Evolutionary conservation across 2,888 invertebrate genomes (phyloP).

Genomic region (Agrotis clavis): DNA sequence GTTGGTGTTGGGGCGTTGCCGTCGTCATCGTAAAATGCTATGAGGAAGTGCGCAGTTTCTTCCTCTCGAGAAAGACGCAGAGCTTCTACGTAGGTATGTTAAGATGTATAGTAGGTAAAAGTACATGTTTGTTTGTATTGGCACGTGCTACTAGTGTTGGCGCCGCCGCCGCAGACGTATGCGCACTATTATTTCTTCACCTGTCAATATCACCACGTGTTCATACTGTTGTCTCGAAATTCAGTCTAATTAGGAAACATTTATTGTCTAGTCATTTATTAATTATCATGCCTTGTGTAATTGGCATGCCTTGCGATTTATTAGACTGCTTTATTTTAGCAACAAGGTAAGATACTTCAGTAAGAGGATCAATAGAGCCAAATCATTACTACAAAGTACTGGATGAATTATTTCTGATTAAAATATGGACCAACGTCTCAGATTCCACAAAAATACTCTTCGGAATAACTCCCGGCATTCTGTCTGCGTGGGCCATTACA

Average conservation of each 20-base stretch:
- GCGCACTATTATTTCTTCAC: constrained; percentile 69
- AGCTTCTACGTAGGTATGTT: constrained; percentile 42
- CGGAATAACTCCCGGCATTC: constrained; percentile 74
- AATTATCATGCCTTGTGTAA: constrained; percentile 22
- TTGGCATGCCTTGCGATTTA: constrained; percentile 38
- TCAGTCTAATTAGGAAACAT: constrained; percentile 47
- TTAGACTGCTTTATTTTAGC: constrained; percentile 28
- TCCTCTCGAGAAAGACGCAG: constrained; percentile 70
- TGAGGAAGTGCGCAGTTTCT: constrained; percentile 85
- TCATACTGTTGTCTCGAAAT: constrained; percentile 49
- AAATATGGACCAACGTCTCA: constrained; percentile 24
- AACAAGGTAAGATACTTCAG: constrained; percentile 14
- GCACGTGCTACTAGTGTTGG: constrained; percentile 80
- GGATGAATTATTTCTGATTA: constrained; percentile 14
- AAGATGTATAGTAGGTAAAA: constrained; percentile 30
- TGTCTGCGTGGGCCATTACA: constrained; percentile 82
- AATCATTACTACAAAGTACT: not conserved
- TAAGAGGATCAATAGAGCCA: constrained; percentile 19
- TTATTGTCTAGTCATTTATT: constrained; percentile 49
- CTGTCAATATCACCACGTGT: constrained; percentile 80
- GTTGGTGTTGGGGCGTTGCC: constrained; percentile 68
- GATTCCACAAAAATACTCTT: constrained; percentile 65
- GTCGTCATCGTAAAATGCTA: constrained; percentile 74
- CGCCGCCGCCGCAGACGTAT: constrained; percentile 75
- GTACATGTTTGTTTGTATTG: constrained; percentile 72